phyloP scores from a whole-genome alignment of 2,797 vertebrate genomes.

The Phalanger gymnotis region DNA sequence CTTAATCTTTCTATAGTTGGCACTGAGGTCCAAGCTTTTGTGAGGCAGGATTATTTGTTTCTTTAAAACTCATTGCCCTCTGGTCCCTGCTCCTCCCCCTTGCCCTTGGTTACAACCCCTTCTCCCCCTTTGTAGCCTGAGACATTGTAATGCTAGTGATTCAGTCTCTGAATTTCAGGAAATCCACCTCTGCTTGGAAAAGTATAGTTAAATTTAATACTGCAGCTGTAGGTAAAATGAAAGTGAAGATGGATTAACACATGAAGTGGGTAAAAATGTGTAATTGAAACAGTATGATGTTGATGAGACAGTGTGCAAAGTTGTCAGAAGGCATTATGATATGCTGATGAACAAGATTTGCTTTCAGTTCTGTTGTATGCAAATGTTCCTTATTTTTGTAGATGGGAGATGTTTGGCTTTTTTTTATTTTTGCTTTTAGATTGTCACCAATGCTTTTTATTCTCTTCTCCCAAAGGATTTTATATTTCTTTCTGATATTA shows the following conservation, averaged over 20 bases:
- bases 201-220: slow-evolving; percentile 77
- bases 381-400: slow-evolving; percentile 75
- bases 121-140: slow-evolving; percentile 65
- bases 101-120: not conserved
- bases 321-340: slow-evolving; percentile 81
- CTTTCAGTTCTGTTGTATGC: slow-evolving; percentile 72
- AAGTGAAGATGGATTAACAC: slow-evolving; percentile 77
- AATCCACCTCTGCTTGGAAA: slow-evolving; percentile 71
- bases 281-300: slow-evolving; percentile 83
- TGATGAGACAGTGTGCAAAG: slow-evolving; percentile 80
- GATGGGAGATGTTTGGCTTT: slow-evolving; percentile 50
- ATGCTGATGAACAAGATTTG: slow-evolving; percentile 78
- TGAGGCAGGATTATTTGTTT: slow-evolving; percentile 77
- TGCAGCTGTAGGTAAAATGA: slow-evolving; percentile 78
- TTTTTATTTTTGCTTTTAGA: slow-evolving; percentile 71
- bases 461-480: slow-evolving; percentile 58
- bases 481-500: not conserved
- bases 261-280: slow-evolving; percentile 75
- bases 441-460: slow-evolving; percentile 46
- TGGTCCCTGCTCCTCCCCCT: slow-evolving; percentile 17
- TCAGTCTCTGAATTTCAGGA: slow-evolving; percentile 72
- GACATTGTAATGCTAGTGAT: slow-evolving; percentile 71
- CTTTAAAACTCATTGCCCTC: slow-evolving; percentile 54
- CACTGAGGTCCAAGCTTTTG: slow-evolving; percentile 67
- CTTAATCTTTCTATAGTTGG: slow-evolving; percentile 64